phyloP scores from a whole-genome alignment of 2,888 invertebrate species.

The Caenorhabditis sulstoni region DNA sequence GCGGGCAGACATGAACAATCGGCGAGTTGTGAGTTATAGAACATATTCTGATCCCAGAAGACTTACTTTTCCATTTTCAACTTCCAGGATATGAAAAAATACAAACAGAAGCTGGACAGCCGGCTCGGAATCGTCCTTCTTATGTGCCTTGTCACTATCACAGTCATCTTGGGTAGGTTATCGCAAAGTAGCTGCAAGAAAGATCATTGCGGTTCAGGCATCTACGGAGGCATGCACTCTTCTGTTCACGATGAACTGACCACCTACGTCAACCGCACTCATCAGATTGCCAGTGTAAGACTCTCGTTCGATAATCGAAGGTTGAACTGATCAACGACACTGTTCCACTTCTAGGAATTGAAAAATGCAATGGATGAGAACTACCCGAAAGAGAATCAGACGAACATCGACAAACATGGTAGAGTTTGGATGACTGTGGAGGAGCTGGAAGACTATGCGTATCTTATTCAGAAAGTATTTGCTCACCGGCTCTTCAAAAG shows the following conservation, averaged over 20 bases:
- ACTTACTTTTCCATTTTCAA: background rate
- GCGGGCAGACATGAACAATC: slow-evolving; percentile 26
- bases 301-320: no score
- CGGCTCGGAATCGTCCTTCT: slow-evolving; percentile 72
- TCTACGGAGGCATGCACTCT: slow-evolving; percentile 74
- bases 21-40: slow-evolving; percentile 36
- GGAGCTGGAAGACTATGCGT: slow-evolving; percentile 67
- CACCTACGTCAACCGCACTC: slow-evolving; percentile 71
- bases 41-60: no score
- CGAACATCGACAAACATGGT: slow-evolving; percentile 58
- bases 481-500: no score
- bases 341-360: slow-evolving; percentile 55
- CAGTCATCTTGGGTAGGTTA: slow-evolving; percentile 67
- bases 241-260: slow-evolving; percentile 70
- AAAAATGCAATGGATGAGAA: slow-evolving; percentile 70
- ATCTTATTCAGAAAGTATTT: slow-evolving; percentile 56
- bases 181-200: background rate
- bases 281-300: slow-evolving; percentile 69
- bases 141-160: slow-evolving; percentile 71
- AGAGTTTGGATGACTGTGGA: slow-evolving; percentile 70
- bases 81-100: slow-evolving; percentile 74
- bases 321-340: background rate
- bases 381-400: slow-evolving; percentile 66
- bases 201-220: slow-evolving; percentile 26
- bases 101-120: slow-evolving; percentile 75